phyloP scores from a whole-genome alignment of 1,140 invertebrate genomes.

The Notospermus geniculatus region DNA sequence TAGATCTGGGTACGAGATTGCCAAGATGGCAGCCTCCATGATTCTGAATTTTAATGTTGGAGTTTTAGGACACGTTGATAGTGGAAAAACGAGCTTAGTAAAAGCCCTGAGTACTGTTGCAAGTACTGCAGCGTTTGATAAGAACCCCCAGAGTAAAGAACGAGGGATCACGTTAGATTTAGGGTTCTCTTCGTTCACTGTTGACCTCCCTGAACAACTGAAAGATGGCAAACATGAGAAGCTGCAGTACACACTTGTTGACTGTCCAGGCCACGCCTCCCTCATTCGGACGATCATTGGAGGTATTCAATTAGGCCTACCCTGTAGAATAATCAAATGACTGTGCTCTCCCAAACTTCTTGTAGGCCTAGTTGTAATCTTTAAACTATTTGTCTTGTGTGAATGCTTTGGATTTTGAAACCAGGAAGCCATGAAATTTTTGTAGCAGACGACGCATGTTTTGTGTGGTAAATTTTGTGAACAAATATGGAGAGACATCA shows the following conservation, averaged over 20 bases:
- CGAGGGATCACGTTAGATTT: conserved; percentile 78
- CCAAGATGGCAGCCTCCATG: conserved; percentile 33
- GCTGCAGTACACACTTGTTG: conserved; percentile 72
- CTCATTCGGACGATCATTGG: conserved; percentile 76
- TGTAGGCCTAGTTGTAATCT: too few species aligned
- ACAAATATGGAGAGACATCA: too few species aligned
- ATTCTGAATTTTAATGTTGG: conserved; percentile 72
- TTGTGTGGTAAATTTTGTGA: too few species aligned
- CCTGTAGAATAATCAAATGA: too few species aligned
- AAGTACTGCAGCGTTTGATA: conserved; percentile 77
- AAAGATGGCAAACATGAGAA: conserved; percentile 33
- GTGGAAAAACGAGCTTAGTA: conserved; percentile 74
- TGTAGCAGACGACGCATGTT: too few species aligned
- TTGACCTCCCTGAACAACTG: conserved; percentile 58
- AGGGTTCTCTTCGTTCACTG: conserved; percentile 69
- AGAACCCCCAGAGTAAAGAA: conserved; percentile 73
- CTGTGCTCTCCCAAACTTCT: too few species aligned
- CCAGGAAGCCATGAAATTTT: too few species aligned
- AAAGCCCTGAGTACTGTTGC: conserved; percentile 68
- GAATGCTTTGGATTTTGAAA: too few species aligned
- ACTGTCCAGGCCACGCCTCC: conserved; percentile 79
- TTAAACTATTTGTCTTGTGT: too few species aligned
- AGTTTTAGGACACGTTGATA: conserved; percentile 76
- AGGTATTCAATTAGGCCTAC: conserved; percentile 57
- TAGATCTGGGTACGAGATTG: too few species aligned